phyloP scores from a whole-genome alignment of 2,888 invertebrate genomes.

The Hypsopygia costalis region DNA sequence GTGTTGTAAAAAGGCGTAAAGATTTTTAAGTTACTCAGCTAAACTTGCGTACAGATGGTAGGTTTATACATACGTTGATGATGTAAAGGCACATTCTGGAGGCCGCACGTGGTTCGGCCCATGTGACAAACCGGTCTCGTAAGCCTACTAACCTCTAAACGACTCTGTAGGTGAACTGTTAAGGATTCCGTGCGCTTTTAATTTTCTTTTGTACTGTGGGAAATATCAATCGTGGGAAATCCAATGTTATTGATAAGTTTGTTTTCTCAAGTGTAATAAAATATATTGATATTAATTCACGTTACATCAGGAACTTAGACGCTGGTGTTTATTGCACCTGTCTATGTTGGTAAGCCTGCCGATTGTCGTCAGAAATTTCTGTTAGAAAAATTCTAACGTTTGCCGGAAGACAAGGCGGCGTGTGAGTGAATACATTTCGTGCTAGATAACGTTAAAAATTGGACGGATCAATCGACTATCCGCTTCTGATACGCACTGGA shows the following conservation, averaged over 20 bases:
- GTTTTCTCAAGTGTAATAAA: not conserved
- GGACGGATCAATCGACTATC: too few relatives aligned
- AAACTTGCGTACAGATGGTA: conserved; percentile 19
- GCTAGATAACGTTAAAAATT: too few relatives aligned
- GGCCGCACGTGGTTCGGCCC: conserved; percentile 73
- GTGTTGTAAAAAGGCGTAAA: too few relatives aligned
- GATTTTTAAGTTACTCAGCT: not conserved
- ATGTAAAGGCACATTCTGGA: conserved; percentile 46
- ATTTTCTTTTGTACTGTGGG: conserved; percentile 41
- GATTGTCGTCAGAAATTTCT: too few relatives aligned
- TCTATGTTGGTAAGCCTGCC: too few relatives aligned
- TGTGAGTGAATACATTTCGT: too few relatives aligned
- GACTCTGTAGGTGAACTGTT: conserved; percentile 56
- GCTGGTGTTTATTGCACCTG: too few relatives aligned
- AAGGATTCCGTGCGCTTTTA: conserved; percentile 52
- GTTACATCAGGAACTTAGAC: too few relatives aligned
- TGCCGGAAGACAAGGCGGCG: too few relatives aligned
- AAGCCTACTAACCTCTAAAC: conserved; percentile 78
- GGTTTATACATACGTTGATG: conserved; percentile 24
- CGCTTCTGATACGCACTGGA: too few relatives aligned
- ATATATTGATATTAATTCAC: not conserved
- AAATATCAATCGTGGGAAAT: conserved; percentile 17
- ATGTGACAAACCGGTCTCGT: conserved; percentile 76
- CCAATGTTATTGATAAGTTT: not conserved
- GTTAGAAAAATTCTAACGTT: too few relatives aligned